Conservation (phyloP, 2,113 vertebrate genomes). For the Callocephalon fimbriatum region DNA sequence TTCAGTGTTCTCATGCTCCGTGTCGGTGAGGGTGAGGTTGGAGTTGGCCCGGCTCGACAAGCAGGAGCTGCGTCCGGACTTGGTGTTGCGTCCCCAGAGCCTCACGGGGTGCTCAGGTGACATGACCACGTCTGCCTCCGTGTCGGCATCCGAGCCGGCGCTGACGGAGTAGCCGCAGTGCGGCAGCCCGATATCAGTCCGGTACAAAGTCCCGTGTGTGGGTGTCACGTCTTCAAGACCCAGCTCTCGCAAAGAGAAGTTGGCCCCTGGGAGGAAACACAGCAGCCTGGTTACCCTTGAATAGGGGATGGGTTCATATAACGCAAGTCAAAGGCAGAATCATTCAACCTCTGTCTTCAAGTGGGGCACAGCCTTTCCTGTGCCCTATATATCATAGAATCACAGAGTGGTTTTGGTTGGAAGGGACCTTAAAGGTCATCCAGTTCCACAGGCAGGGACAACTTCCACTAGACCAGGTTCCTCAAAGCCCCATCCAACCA, state of each 20-base stretch:
- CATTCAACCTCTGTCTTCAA: rapidly evolving
- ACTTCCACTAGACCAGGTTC: not conserved
- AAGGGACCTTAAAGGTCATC: not conserved
- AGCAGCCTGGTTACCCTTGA: not conserved
- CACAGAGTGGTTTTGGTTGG: not conserved
- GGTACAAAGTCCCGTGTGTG: constrained; percentile 86
- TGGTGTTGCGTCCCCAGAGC: constrained; percentile 91
- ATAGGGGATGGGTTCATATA: not conserved
- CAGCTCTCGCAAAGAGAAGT: constrained; percentile 91
- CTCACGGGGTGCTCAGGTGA: constrained; percentile 90
- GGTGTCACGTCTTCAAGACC: constrained; percentile 88
- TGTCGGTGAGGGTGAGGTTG: constrained; percentile 96
- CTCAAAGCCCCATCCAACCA: not conserved
- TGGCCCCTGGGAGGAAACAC: constrained; percentile 78
- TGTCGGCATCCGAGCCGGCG: constrained; percentile 89
- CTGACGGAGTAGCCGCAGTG: constrained; percentile 92
- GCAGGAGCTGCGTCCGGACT: constrained; percentile 95
- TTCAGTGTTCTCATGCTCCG: constrained; percentile 95
- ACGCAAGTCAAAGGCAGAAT: not conserved
- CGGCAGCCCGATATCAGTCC: constrained; percentile 86
- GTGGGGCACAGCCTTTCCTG: rapidly evolving
- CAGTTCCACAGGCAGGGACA: not conserved
- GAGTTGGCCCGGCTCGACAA: constrained; percentile 97
- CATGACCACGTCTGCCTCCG: constrained; percentile 89
- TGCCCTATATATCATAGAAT: not conserved